A percentile compares a stretch with the other conserved stretches of the same genome.
Evolutionary conservation across 2,113 vertebrate species (phyloP).

Genomic region (Xenopus borealis): DNA sequence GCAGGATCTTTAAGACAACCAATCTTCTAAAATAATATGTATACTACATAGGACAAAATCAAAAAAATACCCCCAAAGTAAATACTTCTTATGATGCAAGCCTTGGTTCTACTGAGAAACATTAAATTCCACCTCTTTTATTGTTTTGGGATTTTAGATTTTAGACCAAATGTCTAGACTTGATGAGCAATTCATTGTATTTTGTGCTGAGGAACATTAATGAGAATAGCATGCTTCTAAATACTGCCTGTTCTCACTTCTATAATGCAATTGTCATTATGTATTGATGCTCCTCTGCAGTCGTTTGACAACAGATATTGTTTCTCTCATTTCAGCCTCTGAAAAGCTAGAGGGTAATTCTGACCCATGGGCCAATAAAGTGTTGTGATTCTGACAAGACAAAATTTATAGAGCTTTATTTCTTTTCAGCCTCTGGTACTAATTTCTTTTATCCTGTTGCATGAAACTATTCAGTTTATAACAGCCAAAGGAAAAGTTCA

Average conservation of each 20-base stretch:
- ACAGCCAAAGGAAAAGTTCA: slow-evolving; percentile 25
- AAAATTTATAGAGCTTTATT: slow-evolving; percentile 42
- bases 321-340: slow-evolving; percentile 38
- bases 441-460: slow-evolving; percentile 31
- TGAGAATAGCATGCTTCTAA: slow-evolving; percentile 33
- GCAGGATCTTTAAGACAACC: too few species aligned
- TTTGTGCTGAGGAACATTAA: slow-evolving; percentile 27
- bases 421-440: slow-evolving; percentile 38
- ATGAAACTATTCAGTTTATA: slow-evolving; percentile 27
- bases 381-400: slow-evolving; percentile 42
- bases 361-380: slow-evolving; percentile 44
- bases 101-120: slow-evolving; percentile 12
- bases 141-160: slow-evolving; percentile 21
- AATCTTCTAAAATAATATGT: too few species aligned
- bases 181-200: slow-evolving; percentile 35
- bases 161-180: slow-evolving; percentile 39
- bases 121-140: slow-evolving; percentile 8
- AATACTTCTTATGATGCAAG: not conserved
- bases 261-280: slow-evolving; percentile 45
- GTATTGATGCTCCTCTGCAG: slow-evolving; percentile 41
- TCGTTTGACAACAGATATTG: slow-evolving; percentile 39
- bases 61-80: too few species aligned
- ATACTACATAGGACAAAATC: too few species aligned
- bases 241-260: slow-evolving; percentile 43
- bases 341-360: slow-evolving; percentile 39